Percentiles rank a stretch among this genome's conserved stretches.
phyloP scores from a whole-genome alignment of 2,797 vertebrate species.

The Brachyrhaphis roseni region DNA sequence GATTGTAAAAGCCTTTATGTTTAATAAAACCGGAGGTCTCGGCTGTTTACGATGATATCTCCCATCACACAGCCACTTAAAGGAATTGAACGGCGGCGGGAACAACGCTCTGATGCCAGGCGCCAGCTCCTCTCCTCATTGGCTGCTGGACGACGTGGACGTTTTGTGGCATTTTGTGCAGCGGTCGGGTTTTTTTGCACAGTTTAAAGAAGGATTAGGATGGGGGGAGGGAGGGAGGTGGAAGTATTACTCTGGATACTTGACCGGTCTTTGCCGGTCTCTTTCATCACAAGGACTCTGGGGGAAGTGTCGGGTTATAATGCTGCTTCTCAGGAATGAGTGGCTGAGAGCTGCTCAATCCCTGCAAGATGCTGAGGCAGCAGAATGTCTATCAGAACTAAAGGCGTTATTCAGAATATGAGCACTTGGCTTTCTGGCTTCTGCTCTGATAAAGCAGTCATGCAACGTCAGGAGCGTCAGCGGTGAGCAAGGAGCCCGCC shows the following conservation, averaged over 20 bases:
- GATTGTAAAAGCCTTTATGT: conserved; percentile 36
- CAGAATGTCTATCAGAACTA: conserved; percentile 80
- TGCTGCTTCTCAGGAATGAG: conserved; percentile 67
- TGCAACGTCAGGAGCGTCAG: conserved; percentile 42
- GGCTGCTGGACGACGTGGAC: conserved; percentile 21
- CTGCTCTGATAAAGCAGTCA: conserved; percentile 70
- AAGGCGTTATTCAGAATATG: conserved; percentile 75
- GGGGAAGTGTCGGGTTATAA: conserved; percentile 68
- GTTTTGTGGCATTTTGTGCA: conserved; percentile 46
- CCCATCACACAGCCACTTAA: conserved; percentile 10
- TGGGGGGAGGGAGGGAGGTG: conserved; percentile 35
- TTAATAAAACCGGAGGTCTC: conserved; percentile 32
- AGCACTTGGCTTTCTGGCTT: conserved; percentile 62
- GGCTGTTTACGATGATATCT: conserved; percentile 21
- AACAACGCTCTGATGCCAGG: conserved; percentile 32
- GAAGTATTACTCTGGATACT: conserved; percentile 75
- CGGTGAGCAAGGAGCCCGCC: conserved; percentile 40
- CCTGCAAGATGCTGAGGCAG: conserved; percentile 79
- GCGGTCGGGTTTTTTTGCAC: conserved; percentile 36
- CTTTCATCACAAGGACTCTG: conserved; percentile 72
- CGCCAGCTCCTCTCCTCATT: conserved; percentile 16
- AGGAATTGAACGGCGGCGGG: conserved; percentile 8
- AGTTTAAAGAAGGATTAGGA: conserved; percentile 67
- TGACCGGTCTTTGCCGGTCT: conserved; percentile 72
- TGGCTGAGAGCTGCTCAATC: conserved; percentile 65